phyloP scores from a whole-genome alignment of 2,113 vertebrate genomes.

The Phasianus colchicus region DNA sequence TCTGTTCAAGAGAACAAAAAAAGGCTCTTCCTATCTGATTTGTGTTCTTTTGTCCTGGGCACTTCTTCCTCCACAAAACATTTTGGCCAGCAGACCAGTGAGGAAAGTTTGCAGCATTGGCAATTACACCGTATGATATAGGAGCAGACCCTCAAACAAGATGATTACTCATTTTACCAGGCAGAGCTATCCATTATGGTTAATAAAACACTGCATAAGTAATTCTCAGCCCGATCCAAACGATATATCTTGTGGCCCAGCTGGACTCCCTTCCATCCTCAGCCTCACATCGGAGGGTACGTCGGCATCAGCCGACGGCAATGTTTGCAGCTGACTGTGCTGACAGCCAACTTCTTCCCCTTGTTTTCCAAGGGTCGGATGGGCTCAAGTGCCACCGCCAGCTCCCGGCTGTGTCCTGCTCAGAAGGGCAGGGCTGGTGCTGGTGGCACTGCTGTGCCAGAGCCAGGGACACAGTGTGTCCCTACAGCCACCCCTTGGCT shows the following conservation, averaged over 20 bases:
- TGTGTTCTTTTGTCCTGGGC: neutral
- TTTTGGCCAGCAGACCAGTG: neutral
- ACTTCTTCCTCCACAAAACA: neutral
- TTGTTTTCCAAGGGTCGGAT: neutral
- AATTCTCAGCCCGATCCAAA: constrained; percentile 58
- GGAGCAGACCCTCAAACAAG: constrained; percentile 34
- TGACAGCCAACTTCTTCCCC: neutral
- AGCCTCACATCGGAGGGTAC: neutral
- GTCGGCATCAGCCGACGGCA: neutral
- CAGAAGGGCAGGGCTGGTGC: rapidly evolving
- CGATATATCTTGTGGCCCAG: constrained; percentile 41
- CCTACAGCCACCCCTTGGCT: neutral
- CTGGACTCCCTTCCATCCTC: constrained; percentile 11
- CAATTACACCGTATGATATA: constrained; percentile 11
- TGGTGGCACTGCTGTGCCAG: neutral
- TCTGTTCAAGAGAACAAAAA: neutral
- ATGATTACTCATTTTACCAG: constrained; percentile 61
- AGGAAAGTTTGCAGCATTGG: constrained; percentile 46
- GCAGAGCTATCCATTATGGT: constrained; percentile 65
- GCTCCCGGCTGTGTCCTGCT: neutral
- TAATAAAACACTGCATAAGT: constrained; percentile 69
- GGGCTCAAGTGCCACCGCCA: neutral
- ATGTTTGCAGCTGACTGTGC: neutral
- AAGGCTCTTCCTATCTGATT: neutral
- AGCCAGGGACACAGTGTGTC: neutral